Evolutionary conservation across 2,113 vertebrate species (phyloP).

Genomic region (Tetrao urogallus): DNA sequence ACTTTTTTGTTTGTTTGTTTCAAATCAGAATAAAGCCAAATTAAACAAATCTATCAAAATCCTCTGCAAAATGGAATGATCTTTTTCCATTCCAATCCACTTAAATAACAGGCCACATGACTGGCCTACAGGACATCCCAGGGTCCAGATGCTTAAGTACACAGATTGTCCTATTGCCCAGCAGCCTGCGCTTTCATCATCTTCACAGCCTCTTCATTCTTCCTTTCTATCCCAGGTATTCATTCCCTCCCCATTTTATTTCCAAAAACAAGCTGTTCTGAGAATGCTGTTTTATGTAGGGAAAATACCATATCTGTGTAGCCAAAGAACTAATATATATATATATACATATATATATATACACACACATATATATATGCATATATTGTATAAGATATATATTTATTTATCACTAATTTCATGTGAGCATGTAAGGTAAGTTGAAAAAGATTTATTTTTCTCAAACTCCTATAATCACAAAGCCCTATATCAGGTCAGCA

Average conservation of each 20-base stretch:
- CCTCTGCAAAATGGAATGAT: not conserved
- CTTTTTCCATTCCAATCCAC: not conserved
- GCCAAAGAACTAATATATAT: not conserved
- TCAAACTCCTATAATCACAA: not conserved
- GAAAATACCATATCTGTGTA: not conserved
- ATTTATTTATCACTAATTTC: not conserved
- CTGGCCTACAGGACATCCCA: not conserved
- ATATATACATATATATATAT: too few relatives aligned
- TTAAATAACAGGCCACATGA: not conserved
- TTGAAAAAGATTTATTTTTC: conserved; percentile 11
- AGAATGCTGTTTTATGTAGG: not conserved
- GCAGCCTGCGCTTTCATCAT: not conserved
- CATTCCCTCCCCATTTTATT: not conserved
- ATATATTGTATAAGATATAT: too few relatives aligned
- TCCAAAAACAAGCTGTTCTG: not conserved
- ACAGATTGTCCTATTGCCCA: not conserved
- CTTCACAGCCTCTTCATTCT: not conserved
- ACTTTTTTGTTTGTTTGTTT: not conserved
- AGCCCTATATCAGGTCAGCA: conserved; percentile 57
- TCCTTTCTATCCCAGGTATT: not conserved
- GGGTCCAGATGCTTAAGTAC: not conserved
- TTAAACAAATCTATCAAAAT: not conserved
- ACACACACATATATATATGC: too few relatives aligned
- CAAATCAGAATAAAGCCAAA: not conserved
- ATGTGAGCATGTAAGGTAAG: not conserved